A percentile compares a stretch with the other conserved stretches of the same genome.
Conservation (phyloP, 1,140 invertebrate genomes). For the Papilio dardanus region DNA sequence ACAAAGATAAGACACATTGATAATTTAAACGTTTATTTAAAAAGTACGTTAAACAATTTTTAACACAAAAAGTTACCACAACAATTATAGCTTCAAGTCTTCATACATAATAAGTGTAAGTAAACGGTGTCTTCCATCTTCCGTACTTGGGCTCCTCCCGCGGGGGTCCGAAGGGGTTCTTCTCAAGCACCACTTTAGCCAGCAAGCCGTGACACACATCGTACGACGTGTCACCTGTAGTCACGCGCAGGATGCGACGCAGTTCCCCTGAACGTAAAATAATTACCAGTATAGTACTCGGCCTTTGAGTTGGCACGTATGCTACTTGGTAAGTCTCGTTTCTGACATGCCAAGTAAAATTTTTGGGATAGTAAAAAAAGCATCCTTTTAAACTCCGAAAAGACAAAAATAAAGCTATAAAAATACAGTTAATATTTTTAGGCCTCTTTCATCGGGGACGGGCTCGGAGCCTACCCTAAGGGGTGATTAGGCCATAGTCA, state of each 20-base stretch:
- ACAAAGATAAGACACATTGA: not conserved
- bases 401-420: too few relatives aligned
- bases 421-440: too few relatives aligned
- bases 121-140: conserved; percentile 63
- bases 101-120: conserved; percentile 65
- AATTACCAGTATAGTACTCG: not conserved
- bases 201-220: conserved; percentile 62
- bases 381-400: too few relatives aligned
- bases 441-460: too few relatives aligned
- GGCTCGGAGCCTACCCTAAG: too few relatives aligned
- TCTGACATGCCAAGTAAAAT: too few relatives aligned
- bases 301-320: too few relatives aligned
- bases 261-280: conserved; percentile 64
- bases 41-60: not conserved
- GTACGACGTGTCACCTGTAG: conserved; percentile 68
- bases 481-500: too few relatives aligned
- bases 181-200: conserved; percentile 62
- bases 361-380: too few relatives aligned
- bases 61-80: not conserved
- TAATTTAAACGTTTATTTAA: not conserved
- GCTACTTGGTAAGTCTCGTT: too few relatives aligned
- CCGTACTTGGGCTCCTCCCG: conserved; percentile 70
- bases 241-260: conserved; percentile 64
- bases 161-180: conserved; percentile 66
- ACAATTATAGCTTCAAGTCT: not conserved